Percentiles rank a stretch among this genome's conserved stretches.
These are phyloP conservation scores for Pteria penguin DNA, from an alignment of 2,888 invertebrate species.

Conservation along the genomic window DNA sequence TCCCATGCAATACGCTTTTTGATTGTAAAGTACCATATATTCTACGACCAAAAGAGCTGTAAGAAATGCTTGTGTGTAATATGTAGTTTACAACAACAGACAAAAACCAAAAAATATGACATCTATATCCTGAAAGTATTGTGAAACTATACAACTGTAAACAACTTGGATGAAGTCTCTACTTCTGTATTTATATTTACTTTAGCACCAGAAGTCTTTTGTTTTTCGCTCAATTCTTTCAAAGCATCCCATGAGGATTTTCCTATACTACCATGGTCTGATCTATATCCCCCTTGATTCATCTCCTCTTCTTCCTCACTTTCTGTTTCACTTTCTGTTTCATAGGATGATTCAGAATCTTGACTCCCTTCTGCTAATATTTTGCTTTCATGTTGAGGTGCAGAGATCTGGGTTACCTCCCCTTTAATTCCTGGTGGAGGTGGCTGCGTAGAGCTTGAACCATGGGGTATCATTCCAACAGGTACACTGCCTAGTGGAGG, in stretches of 20 bases:
- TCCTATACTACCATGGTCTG: slow-evolving; percentile 14
- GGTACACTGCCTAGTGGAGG: slow-evolving; percentile 14
- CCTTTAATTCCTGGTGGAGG: slow-evolving; percentile 10
- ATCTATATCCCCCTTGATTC: not conserved
- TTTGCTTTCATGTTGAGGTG: slow-evolving; percentile 4
- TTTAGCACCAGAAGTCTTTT: not conserved
- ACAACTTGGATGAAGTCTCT: not conserved
- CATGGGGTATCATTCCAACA: not conserved
- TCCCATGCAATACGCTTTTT: no score
- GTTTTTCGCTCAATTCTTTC: slow-evolving; percentile 47
- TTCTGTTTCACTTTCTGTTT: not conserved
- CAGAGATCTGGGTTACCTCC: not conserved
- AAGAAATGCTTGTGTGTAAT: no score
- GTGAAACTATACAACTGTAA: not conserved
- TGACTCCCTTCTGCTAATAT: slow-evolving; percentile 3
- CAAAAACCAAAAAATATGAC: no score
- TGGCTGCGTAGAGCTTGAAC: not conserved
- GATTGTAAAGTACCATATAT: no score
- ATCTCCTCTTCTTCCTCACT: slow-evolving; percentile 10
- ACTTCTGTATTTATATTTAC: not conserved
- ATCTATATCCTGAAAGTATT: no score
- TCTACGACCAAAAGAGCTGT: no score
- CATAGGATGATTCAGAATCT: not conserved
- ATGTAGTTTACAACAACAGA: no score
- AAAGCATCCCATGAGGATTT: slow-evolving; percentile 60